These are phyloP conservation scores for Andinoacara biseriatus DNA, from an alignment of 2,113 vertebrate genomes.

Conservation along the genomic window DNA sequence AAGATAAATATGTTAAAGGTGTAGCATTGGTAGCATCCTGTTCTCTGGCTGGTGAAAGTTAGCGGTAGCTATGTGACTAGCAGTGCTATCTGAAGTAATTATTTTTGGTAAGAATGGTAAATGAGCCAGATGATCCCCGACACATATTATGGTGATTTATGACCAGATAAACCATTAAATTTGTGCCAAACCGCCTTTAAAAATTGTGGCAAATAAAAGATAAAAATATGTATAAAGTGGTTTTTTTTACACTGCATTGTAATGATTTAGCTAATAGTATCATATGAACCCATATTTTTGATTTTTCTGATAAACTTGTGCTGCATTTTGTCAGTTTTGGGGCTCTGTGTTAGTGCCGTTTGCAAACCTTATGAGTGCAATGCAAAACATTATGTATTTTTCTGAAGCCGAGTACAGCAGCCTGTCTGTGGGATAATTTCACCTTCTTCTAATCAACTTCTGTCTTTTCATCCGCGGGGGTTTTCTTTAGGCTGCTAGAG, in stretches of 20 bases:
- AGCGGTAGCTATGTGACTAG: background rate
- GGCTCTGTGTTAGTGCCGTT: background rate
- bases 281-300: background rate
- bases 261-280: background rate
- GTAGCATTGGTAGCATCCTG: background rate
- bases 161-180: background rate
- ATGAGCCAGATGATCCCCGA: background rate
- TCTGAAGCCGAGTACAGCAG: background rate
- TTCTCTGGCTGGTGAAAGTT: background rate
- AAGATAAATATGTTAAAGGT: background rate
- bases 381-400: constrained; percentile 21
- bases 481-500: constrained; percentile 33
- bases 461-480: constrained; percentile 33
- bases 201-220: background rate
- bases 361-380: constrained; percentile 16
- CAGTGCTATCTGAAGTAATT: background rate
- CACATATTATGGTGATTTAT: background rate
- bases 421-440: constrained; percentile 21
- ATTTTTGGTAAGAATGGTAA: background rate
- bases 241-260: background rate
- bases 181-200: background rate
- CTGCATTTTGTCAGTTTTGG: constrained; percentile 18
- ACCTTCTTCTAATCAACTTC: constrained; percentile 24
- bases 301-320: background rate
- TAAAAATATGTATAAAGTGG: background rate